phyloP scores from a whole-genome alignment of 2,113 vertebrate genomes.

The Sapayoa aenigma region DNA sequence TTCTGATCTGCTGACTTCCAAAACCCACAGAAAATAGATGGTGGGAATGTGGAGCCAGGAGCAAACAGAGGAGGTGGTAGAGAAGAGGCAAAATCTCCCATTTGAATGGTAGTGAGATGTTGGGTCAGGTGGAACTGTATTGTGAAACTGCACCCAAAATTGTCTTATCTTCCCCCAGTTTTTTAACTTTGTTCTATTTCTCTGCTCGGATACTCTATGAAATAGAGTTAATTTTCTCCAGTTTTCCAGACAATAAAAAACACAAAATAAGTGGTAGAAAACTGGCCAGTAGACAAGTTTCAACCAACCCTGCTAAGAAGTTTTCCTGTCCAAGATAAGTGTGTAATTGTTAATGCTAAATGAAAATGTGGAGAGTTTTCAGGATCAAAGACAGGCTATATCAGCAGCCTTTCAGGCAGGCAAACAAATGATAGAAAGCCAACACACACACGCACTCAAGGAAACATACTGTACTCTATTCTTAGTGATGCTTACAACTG shows the following conservation, averaged over 20 bases:
- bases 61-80: background rate
- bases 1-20: background rate
- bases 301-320: background rate
- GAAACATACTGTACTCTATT: constrained; percentile 8
- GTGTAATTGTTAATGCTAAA: background rate
- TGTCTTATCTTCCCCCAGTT: background rate
- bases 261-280: background rate
- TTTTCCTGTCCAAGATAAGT: background rate
- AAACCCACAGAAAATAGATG: background rate
- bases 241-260: background rate
- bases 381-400: constrained; percentile 17
- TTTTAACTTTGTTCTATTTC: background rate
- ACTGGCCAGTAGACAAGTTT: background rate
- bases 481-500: constrained; percentile 11
- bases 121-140: background rate
- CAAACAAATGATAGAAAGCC: constrained; percentile 5
- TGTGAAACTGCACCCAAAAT: background rate
- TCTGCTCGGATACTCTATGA: background rate
- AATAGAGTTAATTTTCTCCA: background rate
- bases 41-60: background rate
- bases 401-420: background rate
- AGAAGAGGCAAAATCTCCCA: background rate
- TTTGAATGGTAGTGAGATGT: background rate
- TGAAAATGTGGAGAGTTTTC: background rate
- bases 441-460: background rate